phyloP scores from a whole-genome alignment of 2,888 invertebrate genomes.

The Drosophila eohydei region DNA sequence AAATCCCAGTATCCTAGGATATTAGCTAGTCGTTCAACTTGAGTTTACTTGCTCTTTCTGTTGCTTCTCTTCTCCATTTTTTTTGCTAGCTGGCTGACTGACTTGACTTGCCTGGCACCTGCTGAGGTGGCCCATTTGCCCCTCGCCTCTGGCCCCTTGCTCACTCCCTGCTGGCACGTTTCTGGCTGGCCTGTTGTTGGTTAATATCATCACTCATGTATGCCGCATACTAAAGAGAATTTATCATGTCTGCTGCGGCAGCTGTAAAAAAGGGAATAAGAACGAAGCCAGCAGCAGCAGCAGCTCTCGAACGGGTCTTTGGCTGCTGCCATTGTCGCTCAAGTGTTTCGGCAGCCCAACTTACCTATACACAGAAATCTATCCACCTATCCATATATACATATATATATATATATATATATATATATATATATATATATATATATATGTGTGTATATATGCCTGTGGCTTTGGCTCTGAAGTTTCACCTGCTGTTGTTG shows the following conservation, averaged over 20 bases:
- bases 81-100: slow-evolving; percentile 36
- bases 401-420: background rate
- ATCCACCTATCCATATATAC: slow-evolving; percentile 16
- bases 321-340: slow-evolving; percentile 65
- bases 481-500: slow-evolving; percentile 44
- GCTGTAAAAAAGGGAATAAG: slow-evolving; percentile 33
- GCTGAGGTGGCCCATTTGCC: slow-evolving; percentile 6
- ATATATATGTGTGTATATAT: slow-evolving; percentile 1
- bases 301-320: slow-evolving; percentile 25
- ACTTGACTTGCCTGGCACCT: slow-evolving; percentile 23
- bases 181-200: slow-evolving; percentile 61
- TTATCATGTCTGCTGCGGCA: slow-evolving; percentile 80
- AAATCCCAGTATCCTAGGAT: background rate
- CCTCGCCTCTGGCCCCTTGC: background rate
- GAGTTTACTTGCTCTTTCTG: background rate
- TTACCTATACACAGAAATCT: slow-evolving; percentile 13
- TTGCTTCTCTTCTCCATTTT: background rate
- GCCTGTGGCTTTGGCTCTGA: slow-evolving; percentile 29
- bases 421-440: background rate
- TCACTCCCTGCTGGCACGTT: slow-evolving; percentile 12
- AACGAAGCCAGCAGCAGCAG: background rate
- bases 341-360: slow-evolving; percentile 62
- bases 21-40: background rate
- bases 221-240: slow-evolving; percentile 82
- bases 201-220: slow-evolving; percentile 83